phyloP scores from a whole-genome alignment of 2,888 invertebrate species.

The Agrotis clavis region DNA sequence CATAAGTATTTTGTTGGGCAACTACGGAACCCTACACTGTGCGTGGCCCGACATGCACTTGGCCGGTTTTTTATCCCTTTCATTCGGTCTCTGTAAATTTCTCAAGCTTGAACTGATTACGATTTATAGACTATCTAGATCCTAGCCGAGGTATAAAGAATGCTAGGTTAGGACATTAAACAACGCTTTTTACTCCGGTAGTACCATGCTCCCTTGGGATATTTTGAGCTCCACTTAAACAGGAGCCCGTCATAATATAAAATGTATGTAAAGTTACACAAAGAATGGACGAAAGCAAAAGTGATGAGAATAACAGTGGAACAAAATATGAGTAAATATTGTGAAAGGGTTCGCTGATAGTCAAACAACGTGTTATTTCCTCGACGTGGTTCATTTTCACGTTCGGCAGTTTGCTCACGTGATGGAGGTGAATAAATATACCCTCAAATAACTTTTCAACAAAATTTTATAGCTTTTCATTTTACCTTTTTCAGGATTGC shows the following conservation, averaged over 20 bases:
- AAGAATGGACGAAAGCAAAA: conserved; percentile 25
- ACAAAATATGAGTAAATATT: conserved; percentile 56
- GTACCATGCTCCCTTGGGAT: background rate
- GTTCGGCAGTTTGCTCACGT: conserved; percentile 42
- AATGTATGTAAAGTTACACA: conserved; percentile 12
- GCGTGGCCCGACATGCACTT: too few species aligned
- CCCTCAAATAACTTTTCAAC: conserved; percentile 24
- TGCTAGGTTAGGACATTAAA: too few species aligned
- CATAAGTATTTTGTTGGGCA: too few species aligned
- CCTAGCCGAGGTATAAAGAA: too few species aligned
- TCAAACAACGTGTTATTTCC: conserved; percentile 49
- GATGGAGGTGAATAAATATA: conserved; percentile 28
- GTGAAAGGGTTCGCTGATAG: conserved; percentile 51
- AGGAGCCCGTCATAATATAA: background rate
- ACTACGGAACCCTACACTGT: too few species aligned
- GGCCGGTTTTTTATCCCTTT: too few species aligned
- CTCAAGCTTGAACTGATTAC: too few species aligned
- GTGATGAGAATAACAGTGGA: conserved; percentile 41
- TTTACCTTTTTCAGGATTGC: conserved; percentile 2
- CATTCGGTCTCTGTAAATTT: too few species aligned
- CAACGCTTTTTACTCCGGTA: too few species aligned
- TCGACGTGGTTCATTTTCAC: conserved; percentile 40
- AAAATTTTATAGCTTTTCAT: conserved; percentile 13
- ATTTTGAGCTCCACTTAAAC: background rate
- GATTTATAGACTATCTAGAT: too few species aligned